These are phyloP conservation scores for Varecia variegata DNA, from an alignment of 2,797 vertebrate genomes.

Conservation along the genomic window DNA sequence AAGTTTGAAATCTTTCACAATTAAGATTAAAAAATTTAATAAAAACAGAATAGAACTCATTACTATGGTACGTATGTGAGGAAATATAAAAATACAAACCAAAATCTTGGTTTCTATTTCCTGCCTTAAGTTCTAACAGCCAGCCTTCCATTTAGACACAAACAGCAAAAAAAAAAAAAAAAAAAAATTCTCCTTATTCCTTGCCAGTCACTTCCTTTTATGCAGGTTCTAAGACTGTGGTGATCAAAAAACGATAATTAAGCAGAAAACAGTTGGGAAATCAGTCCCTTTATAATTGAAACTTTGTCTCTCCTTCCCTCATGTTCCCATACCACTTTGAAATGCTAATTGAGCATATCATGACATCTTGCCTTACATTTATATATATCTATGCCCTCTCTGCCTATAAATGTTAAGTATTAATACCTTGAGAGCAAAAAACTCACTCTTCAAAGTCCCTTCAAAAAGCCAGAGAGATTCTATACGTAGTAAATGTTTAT, in stretches of 20 bases:
- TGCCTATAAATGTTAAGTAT: not conserved
- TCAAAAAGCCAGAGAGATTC: not conserved
- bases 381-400: not conserved
- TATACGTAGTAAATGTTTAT: not conserved
- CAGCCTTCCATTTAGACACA: not conserved
- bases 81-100: constrained; percentile 6
- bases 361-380: not conserved
- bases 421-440: not conserved
- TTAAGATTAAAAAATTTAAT: not conserved
- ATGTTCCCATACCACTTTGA: not conserved
- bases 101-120: not conserved
- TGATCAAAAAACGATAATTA: not conserved
- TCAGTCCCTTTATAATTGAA: not conserved
- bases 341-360: not conserved
- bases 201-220: not conserved
- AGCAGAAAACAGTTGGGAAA: not conserved
- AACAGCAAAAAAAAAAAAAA: not conserved
- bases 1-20: not conserved
- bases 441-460: not conserved
- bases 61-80: not conserved
- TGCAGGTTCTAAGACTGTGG: not conserved
- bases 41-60: not conserved
- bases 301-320: not conserved
- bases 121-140: not conserved
- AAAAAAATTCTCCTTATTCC: not conserved